Evolutionary conservation across 2,888 invertebrate genomes (phyloP).

Genomic region (Orgyia antiqua): DNA sequence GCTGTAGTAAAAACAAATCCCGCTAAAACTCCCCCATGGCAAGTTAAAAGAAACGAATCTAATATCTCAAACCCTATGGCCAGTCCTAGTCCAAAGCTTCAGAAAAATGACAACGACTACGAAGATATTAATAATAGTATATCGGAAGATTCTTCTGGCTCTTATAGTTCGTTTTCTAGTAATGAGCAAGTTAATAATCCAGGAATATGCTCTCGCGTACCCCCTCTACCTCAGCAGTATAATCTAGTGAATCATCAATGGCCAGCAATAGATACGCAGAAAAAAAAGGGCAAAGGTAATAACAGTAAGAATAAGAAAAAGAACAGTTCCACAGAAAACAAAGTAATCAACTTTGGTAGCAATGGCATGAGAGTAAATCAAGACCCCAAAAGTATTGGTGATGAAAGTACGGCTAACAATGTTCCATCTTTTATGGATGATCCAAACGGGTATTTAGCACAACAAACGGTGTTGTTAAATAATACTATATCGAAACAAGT

Average conservation of each 20-base stretch:
- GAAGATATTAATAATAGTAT: conserved; percentile 54
- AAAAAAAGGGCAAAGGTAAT: conserved; percentile 77
- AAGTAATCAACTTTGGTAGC: conserved; percentile 42
- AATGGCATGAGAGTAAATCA: conserved; percentile 55
- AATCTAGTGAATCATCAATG: conserved; percentile 68
- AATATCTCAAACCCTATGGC: conserved; percentile 40
- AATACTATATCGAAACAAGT: conserved; percentile 87
- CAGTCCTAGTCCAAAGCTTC: conserved; percentile 53
- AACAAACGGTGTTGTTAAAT: conserved; percentile 91
- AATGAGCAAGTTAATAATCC: conserved; percentile 59
- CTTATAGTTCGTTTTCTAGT: conserved; percentile 48
- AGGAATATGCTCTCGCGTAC: conserved; percentile 82
- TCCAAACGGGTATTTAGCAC: conserved; percentile 93
- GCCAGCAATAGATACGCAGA: conserved; percentile 52
- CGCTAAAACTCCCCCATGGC: conserved; percentile 80
- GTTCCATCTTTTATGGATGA: conserved; percentile 93
- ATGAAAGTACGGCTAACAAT: conserved; percentile 69
- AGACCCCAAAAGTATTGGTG: conserved; percentile 61
- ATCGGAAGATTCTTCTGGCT: conserved; percentile 55
- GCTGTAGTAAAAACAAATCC: conserved; percentile 70
- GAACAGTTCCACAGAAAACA: conserved; percentile 46
- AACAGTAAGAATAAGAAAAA: conserved; percentile 72
- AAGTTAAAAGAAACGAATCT: conserved; percentile 64
- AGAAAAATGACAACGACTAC: conserved; percentile 57
- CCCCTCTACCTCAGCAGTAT: conserved; percentile 84